Evolutionary conservation across 1,140 invertebrate genomes (phyloP).

Genomic region (Helicoverpa zea): DNA sequence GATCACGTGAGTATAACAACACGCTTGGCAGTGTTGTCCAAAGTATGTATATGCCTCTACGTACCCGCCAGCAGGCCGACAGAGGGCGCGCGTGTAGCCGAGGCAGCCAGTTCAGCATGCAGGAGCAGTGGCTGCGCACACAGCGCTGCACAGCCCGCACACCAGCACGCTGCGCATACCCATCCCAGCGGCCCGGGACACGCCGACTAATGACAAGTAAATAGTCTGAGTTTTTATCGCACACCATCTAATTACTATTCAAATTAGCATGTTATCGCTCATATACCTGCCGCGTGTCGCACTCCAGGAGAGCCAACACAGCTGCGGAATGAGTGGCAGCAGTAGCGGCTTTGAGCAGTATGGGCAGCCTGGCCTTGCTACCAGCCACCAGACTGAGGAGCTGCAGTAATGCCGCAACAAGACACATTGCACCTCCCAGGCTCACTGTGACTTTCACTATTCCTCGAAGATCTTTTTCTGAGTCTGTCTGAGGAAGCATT

Average conservation of each 20-base stretch:
- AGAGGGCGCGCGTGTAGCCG: conserved; percentile 71
- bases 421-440: conserved; percentile 75
- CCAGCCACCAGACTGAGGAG: conserved; percentile 67
- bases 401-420: conserved; percentile 73
- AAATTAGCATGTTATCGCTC: background rate
- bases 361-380: conserved; percentile 63
- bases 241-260: no score
- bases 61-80: conserved; percentile 75
- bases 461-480: conserved; percentile 75
- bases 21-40: background rate
- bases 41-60: background rate
- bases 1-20: background rate
- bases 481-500: conserved; percentile 70
- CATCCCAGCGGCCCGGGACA: conserved; percentile 73
- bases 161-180: conserved; percentile 80
- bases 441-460: conserved; percentile 78
- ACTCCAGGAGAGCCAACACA: conserved; percentile 73
- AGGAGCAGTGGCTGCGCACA: conserved; percentile 82
- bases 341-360: conserved; percentile 71
- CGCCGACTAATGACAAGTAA: conserved; percentile 66
- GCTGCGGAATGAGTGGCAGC: conserved; percentile 76
- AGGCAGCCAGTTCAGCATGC: conserved; percentile 82
- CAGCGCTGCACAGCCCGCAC: conserved; percentile 80
- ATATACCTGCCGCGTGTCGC: conserved; percentile 76
- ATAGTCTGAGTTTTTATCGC: no score